Percentiles rank a stretch among this genome's conserved stretches.
Evolutionary conservation across 2,113 vertebrate genomes (phyloP).

Genomic region (Syrrhaptes paradoxus): DNA sequence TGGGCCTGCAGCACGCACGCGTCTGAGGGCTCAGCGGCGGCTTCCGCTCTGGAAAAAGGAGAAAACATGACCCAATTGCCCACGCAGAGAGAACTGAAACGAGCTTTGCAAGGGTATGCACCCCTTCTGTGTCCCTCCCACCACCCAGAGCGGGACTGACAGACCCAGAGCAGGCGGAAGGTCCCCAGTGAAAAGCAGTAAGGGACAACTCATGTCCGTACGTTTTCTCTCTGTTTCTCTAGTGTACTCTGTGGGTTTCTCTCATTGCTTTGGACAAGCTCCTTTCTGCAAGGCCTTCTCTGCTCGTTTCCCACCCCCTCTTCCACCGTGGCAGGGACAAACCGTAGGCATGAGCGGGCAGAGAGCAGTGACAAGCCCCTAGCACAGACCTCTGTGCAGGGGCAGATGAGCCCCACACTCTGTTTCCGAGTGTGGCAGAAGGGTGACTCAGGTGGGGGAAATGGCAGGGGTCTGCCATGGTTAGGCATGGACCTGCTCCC

Average conservation of each 20-base stretch:
- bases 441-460: background rate
- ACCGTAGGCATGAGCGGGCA: background rate
- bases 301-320: background rate
- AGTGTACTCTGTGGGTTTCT: background rate
- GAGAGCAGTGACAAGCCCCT: background rate
- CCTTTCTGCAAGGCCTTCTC: background rate
- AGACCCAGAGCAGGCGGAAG: background rate
- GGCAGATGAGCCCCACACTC: background rate
- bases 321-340: background rate
- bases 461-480: background rate
- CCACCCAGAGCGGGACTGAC: background rate
- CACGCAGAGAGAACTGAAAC: background rate
- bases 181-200: background rate
- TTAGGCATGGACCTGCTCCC: background rate
- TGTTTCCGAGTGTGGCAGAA: background rate
- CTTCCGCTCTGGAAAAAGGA: background rate
- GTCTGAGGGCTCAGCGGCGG: background rate
- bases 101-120: background rate
- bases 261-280: background rate
- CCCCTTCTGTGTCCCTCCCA: background rate
- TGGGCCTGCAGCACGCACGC: background rate
- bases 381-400: background rate
- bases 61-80: background rate
- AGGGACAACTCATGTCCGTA: background rate
- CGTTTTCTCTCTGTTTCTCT: background rate